Base-by-base conservation (phyloP, 2,888 invertebrate genomes). In the Tillus elongatus region DNA sequence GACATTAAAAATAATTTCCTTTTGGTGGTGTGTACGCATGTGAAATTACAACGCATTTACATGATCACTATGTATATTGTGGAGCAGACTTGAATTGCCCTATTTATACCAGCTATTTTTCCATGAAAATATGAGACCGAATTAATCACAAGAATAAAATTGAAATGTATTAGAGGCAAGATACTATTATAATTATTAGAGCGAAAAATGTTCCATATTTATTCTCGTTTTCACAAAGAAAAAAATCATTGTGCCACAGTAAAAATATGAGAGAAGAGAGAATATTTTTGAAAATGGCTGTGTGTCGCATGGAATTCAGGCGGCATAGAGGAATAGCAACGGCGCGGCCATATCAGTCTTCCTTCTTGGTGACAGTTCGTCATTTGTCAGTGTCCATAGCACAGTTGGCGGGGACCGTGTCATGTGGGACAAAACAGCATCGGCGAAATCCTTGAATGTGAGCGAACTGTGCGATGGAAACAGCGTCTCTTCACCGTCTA, bases 291-390 rank as follows among this genome's bases (percentile, higher is more conserved):
- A 63, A 63, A 62, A 62, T 60, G 61, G 60, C 59, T 51, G 57
- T 45, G 16, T 41, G 58, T 59, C 58, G 60, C 58, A 58, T 51
- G 58, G 58, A 57, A 60, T 58, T 56, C 54, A 57, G 52, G 54
- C 54, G 53, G 58, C 58, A 60, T 60, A 59, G 60, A 62, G 61
- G 58, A 60, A 61, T 59, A 57, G 58, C 60, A 52, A 52, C 60
- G 59, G 57, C 60, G 63, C 63, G 58, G 64, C 65, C 66, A 66
- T 67, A 68, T 68, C 66, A 64, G 66, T 68, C 68, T 68, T 67
- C 66, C 64, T 68, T 66, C 64, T 60, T 65, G 67, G 61, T 66
- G 68, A 67, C 68, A 67, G 64, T 66, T 62, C 67, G 66, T 68
- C 67, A 68, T 68, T 67, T 67, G 67, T 68, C 67, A 65, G 64